Evolutionary conservation across 2,113 vertebrate species (phyloP).

Genomic region (Pedionomus torquatus): DNA sequence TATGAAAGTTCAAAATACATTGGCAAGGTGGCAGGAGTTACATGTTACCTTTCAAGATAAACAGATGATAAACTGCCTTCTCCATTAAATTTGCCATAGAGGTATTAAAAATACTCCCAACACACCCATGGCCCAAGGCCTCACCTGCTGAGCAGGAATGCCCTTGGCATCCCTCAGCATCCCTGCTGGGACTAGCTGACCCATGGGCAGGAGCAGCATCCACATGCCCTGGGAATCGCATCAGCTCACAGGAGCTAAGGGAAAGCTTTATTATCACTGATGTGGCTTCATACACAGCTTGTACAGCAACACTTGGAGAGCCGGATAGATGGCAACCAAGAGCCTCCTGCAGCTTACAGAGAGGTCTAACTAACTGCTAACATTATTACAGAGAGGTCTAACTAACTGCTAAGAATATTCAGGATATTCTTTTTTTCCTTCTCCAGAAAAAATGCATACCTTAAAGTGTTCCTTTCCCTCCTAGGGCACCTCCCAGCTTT

Average conservation of each 20-base stretch:
- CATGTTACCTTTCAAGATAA: not conserved
- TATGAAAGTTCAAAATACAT: not conserved
- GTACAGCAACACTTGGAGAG: not conserved
- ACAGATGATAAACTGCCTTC: not conserved
- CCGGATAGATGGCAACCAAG: not conserved
- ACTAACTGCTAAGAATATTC: not conserved
- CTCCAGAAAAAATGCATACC: not conserved
- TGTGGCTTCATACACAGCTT: not conserved
- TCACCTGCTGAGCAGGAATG: not conserved
- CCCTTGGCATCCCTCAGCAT: not conserved
- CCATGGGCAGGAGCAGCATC: not conserved
- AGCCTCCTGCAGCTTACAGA: not conserved
- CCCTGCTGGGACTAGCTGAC: not conserved
- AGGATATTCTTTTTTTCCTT: not conserved
- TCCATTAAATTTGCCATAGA: not conserved
- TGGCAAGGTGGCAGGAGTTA: not conserved
- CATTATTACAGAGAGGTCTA: not conserved
- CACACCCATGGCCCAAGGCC: not conserved
- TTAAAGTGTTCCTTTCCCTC: not conserved
- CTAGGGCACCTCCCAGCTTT: not conserved
- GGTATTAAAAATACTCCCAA: not conserved
- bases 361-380: not conserved
- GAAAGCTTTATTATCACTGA: not conserved
- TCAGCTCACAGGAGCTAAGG: not conserved
- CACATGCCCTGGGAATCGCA: fast-evolving